phyloP scores from a whole-genome alignment of 1,140 invertebrate species.

The Cotesia chilonis region DNA sequence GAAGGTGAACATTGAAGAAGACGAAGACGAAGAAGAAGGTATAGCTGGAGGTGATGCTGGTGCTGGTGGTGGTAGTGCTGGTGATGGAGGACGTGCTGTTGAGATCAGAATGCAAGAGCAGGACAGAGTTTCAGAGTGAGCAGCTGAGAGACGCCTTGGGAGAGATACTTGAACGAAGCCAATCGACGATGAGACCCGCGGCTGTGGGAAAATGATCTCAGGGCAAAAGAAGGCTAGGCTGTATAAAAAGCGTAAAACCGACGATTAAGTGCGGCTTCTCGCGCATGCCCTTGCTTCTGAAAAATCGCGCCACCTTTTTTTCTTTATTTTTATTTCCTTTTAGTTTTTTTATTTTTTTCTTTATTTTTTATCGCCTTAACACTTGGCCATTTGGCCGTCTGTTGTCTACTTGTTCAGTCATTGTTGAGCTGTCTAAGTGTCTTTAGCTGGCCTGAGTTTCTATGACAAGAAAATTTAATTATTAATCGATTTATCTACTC shows the following conservation, averaged over 20 bases:
- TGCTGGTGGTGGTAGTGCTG: too few relatives aligned
- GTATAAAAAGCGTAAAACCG: constrained; percentile 60
- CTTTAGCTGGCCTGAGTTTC: background rate
- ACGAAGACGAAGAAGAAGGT: constrained; percentile 31
- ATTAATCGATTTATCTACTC: too few relatives aligned
- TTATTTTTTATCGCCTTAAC: too few relatives aligned
- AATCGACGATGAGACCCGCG: constrained; percentile 42
- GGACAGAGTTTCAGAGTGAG: constrained; percentile 33
- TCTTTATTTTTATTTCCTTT: constrained; percentile 33
- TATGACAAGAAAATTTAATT: background rate
- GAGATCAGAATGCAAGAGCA: constrained; percentile 14
- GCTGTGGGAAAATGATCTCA: constrained; percentile 61
- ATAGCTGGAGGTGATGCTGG: constrained; percentile 17
- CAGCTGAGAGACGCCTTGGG: constrained; percentile 25
- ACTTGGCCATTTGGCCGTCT: constrained; percentile 12
- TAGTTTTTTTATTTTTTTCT: constrained; percentile 16
- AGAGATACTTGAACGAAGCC: constrained; percentile 44
- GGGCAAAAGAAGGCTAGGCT: constrained; percentile 44
- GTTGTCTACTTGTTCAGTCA: background rate
- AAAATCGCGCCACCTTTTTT: constrained; percentile 23
- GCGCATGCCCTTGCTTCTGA: constrained; percentile 57
- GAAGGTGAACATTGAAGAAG: constrained; percentile 36
- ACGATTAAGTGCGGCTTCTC: constrained; percentile 57
- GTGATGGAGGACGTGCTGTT: too few relatives aligned
- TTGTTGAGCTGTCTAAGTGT: background rate